Percentiles rank a stretch among this genome's conserved stretches.
These are phyloP conservation scores for Ichneumoninae sp. DNA, from an alignment of 2,888 invertebrate genomes.

Conservation along the genomic window DNA sequence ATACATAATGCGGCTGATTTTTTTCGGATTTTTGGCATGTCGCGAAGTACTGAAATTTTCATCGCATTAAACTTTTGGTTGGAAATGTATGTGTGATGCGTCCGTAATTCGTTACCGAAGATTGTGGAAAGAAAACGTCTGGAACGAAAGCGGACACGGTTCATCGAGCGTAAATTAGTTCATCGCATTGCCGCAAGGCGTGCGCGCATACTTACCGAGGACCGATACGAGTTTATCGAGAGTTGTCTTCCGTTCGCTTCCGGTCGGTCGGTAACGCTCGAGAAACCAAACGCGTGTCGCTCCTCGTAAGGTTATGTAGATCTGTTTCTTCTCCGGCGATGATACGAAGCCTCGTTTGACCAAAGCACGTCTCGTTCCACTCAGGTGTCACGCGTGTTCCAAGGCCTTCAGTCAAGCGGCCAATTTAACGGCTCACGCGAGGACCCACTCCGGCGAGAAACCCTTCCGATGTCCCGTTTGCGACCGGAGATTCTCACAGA, in stretches of 20 bases:
- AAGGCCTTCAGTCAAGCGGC: constrained; percentile 99
- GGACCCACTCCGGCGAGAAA: constrained; percentile 98
- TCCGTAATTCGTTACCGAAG: not conserved
- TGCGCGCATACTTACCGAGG: constrained; percentile 26
- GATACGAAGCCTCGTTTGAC: constrained; percentile 28
- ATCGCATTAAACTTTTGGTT: no score
- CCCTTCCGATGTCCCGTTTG: constrained; percentile 99
- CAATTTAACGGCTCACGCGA: constrained; percentile 98
- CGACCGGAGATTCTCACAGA: constrained; percentile 97
- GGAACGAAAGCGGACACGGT: not conserved
- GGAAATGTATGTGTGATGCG: no score
- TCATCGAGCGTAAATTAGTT: not conserved
- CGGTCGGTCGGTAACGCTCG: constrained; percentile 22
- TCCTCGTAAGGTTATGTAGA: constrained; percentile 6
- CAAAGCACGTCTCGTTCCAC: constrained; percentile 37
- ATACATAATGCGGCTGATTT: no score
- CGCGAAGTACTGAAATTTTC: no score
- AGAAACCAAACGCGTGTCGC: not conserved
- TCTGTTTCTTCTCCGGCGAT: not conserved
- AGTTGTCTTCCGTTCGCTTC: not conserved
- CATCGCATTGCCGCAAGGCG: not conserved
- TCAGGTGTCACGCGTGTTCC: constrained; percentile 93
- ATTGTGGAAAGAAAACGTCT: not conserved
- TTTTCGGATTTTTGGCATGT: no score
- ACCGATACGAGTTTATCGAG: constrained; percentile 21